Evolutionary conservation across 2,113 vertebrate species (phyloP).

Genomic region (Dasyurus viverrinus): DNA sequence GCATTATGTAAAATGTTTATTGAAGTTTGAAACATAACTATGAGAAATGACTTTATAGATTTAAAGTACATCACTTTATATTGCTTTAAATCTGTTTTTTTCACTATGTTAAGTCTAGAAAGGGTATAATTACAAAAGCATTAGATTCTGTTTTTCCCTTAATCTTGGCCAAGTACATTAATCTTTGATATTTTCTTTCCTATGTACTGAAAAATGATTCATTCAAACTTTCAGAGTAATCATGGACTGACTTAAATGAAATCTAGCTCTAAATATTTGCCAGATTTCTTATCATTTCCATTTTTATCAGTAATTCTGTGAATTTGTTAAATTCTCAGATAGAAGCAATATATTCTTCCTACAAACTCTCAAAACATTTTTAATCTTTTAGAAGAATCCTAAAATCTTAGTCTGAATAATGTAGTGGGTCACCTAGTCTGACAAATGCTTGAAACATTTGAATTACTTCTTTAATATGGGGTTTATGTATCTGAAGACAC

Average conservation of each 20-base stretch:
- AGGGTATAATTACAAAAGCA: neutral
- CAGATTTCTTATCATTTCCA: neutral
- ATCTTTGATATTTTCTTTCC: neutral
- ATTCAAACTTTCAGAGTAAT: neutral
- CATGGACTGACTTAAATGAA: neutral
- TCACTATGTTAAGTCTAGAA: neutral
- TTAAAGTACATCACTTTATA: neutral
- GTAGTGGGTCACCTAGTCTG: neutral
- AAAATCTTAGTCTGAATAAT: neutral
- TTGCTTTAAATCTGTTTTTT: neutral
- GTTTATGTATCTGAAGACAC: neutral
- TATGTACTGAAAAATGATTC: neutral
- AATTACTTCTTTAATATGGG: neutral
- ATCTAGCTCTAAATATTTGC: neutral
- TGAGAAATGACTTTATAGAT: neutral
- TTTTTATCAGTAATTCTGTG: neutral
- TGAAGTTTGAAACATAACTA: conserved; percentile 4
- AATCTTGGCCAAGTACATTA: neutral
- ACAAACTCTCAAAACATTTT: neutral
- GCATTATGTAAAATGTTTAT: conserved; percentile 5
- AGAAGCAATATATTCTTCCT: neutral
- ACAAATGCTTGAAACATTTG: neutral
- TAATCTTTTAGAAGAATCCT: neutral
- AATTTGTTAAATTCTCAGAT: neutral
- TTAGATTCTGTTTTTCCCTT: neutral